Percentiles rank a stretch among this genome's conserved stretches.
Evolutionary conservation across 2,888 invertebrate genomes (phyloP).

Genomic region (Nezara viridula): DNA sequence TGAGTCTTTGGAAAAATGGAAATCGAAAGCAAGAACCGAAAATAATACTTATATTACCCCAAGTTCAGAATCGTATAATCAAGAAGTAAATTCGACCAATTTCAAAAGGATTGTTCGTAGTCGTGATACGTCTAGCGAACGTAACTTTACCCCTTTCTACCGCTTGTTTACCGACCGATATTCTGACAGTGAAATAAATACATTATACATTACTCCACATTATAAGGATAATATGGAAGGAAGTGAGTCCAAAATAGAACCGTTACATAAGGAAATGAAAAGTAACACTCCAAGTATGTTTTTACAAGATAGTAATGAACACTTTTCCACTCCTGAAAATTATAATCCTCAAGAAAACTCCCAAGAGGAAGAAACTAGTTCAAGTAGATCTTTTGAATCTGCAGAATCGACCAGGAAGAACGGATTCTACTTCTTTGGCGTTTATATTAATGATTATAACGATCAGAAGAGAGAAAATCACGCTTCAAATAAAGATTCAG

Average conservation of each 20-base stretch:
- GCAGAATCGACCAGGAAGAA: background rate
- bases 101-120: background rate
- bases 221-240: background rate
- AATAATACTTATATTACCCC: background rate
- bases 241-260: background rate
- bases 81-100: background rate
- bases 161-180: background rate
- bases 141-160: background rate
- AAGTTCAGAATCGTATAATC: no score
- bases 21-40: background rate
- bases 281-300: background rate
- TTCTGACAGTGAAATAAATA: background rate
- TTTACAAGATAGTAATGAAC: background rate
- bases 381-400: background rate
- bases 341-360: background rate
- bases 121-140: background rate
- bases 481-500: background rate
- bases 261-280: background rate
- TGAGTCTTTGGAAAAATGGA: background rate
- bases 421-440: background rate
- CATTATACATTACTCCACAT: no score
- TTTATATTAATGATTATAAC: slow-evolving; percentile 32
- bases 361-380: background rate
- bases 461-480: background rate
- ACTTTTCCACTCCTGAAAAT: background rate